Percentiles rank a stretch among this genome's conserved stretches.
These are phyloP conservation scores for Pogoniulus pusillus DNA, from an alignment of 2,797 vertebrate genomes.

Conservation along the genomic window DNA sequence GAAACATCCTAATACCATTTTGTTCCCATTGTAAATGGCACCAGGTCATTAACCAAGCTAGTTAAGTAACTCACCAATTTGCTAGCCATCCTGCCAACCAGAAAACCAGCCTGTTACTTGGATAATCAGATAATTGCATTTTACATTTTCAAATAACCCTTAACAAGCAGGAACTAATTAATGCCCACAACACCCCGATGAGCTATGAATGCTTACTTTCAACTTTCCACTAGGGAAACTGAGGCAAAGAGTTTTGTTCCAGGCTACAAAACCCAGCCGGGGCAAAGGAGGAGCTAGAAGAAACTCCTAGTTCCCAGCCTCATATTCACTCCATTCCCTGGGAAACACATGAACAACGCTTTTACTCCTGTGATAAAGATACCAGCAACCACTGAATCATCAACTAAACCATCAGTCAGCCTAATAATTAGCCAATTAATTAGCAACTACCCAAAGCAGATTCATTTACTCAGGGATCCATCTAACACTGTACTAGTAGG, in stretches of 20 bases:
- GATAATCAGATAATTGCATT: constrained; percentile 12
- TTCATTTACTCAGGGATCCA: constrained; percentile 22
- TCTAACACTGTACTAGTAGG: constrained; percentile 5
- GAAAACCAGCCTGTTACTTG: constrained; percentile 19
- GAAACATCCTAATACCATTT: not conserved
- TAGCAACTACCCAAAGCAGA: constrained; percentile 53
- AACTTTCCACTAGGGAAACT: constrained; percentile 13
- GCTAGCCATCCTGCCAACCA: constrained; percentile 5
- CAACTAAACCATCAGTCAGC: constrained; percentile 62
- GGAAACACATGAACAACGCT: not conserved
- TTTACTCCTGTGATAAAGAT: constrained; percentile 38
- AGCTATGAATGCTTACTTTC: not conserved
- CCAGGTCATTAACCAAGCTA: constrained; percentile 39
- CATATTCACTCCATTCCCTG: not conserved
- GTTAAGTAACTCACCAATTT: constrained; percentile 33
- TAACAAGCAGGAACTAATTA: constrained; percentile 11
- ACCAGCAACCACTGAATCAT: constrained; percentile 38
- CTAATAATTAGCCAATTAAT: constrained; percentile 64
- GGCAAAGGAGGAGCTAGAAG: not conserved
- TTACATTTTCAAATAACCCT: constrained; percentile 44
- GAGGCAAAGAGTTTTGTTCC: constrained; percentile 14
- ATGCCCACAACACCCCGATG: not conserved
- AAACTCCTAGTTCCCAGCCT: not conserved
- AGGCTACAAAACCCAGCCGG: not conserved
- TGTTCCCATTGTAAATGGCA: not conserved